Conservation (phyloP, 2,888 invertebrate species). For the Drosophila koepferae region DNA sequence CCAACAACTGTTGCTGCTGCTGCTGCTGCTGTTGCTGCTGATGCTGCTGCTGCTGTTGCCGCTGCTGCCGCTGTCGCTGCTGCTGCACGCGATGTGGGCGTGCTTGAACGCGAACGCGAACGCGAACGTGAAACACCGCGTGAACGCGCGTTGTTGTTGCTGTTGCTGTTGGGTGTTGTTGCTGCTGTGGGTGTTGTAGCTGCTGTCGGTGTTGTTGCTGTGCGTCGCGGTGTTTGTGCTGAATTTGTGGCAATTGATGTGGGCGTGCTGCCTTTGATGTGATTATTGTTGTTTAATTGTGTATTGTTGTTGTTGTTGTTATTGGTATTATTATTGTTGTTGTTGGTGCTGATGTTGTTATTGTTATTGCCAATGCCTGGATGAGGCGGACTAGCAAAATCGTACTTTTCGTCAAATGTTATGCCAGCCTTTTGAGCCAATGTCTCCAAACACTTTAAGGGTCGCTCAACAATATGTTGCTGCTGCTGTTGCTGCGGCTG, state of each 20-base stretch:
- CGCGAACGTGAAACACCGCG: slow-evolving; percentile 52
- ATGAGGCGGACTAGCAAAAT: slow-evolving; percentile 87
- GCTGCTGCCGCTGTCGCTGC: slow-evolving; percentile 15
- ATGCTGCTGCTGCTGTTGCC: slow-evolving; percentile 6
- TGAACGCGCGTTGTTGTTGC: slow-evolving; percentile 34
- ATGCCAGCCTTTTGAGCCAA: slow-evolving; percentile 91
- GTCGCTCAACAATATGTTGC: slow-evolving; percentile 84
- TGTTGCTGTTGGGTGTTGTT: slow-evolving; percentile 7
- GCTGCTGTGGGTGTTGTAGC: slow-evolving; percentile 5
- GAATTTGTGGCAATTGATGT: slow-evolving; percentile 22
- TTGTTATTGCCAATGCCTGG: slow-evolving; percentile 57
- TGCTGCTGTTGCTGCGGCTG: slow-evolving; percentile 49
- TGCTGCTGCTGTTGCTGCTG: slow-evolving; percentile 12
- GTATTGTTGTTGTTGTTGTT: slow-evolving; percentile 22
- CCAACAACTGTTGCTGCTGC: slow-evolving; percentile 24
- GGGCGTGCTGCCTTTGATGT: slow-evolving; percentile 28
- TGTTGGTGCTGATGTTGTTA: slow-evolving; percentile 17
- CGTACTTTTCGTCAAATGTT: slow-evolving; percentile 91
- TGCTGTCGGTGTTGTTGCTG: background rate
- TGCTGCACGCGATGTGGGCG: slow-evolving; percentile 49
- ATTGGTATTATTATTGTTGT: background rate
- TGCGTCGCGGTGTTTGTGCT: slow-evolving; percentile 25
- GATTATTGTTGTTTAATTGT: slow-evolving; percentile 39
- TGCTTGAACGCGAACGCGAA: slow-evolving; percentile 57
- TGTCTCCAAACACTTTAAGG: slow-evolving; percentile 90